A percentile compares a stretch with the other conserved stretches of the same genome.
Evolutionary conservation across 2,888 invertebrate species (phyloP).

Genomic region (Drosophila histrio): DNA sequence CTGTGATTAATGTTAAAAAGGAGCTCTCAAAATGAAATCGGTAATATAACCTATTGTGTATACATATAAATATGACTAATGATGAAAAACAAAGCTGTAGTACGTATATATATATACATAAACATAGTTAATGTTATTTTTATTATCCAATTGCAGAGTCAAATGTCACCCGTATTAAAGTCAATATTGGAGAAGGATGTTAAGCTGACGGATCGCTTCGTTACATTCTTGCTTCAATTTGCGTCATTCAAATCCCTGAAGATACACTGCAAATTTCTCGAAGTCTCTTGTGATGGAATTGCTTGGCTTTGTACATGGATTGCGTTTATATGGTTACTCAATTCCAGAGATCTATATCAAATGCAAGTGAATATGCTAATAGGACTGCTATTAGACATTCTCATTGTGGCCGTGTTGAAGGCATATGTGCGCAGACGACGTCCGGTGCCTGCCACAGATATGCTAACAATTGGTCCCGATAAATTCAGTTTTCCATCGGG

Average conservation of each 20-base stretch:
- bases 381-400: constrained; percentile 91
- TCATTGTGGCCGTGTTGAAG: constrained; percentile 91
- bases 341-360: constrained; percentile 89
- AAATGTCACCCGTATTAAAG: constrained; percentile 16
- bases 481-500: constrained; percentile 97
- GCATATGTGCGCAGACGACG: constrained; percentile 91
- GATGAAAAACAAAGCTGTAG: background rate
- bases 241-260: constrained; percentile 77
- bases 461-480: constrained; percentile 91
- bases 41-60: background rate
- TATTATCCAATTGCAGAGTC: constrained; percentile 12
- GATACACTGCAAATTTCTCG: constrained; percentile 80
- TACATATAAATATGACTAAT: background rate
- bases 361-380: constrained; percentile 94
- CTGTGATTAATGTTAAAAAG: background rate
- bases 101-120: background rate
- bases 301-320: constrained; percentile 92
- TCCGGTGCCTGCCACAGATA: constrained; percentile 89
- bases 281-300: constrained; percentile 94
- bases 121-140: background rate
- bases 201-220: constrained; percentile 75
- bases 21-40: constrained; percentile 21
- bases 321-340: constrained; percentile 90
- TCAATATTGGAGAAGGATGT: constrained; percentile 76
- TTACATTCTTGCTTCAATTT: constrained; percentile 74